Evolutionary conservation across 1,140 invertebrate genomes (phyloP).

Genomic region (Sminthurinus signatus): DNA sequence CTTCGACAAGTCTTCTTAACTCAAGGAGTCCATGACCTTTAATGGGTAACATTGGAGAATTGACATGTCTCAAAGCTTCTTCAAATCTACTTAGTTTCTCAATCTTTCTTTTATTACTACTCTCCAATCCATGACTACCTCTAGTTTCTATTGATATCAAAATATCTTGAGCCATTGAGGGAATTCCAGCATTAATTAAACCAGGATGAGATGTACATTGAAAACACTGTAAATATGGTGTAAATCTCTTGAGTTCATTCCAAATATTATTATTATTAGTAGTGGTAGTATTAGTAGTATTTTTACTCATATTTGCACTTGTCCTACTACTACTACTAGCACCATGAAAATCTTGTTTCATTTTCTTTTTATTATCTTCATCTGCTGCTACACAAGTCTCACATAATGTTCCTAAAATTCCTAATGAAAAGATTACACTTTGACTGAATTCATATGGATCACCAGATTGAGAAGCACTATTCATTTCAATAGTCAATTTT

Average conservation of each 20-base stretch:
- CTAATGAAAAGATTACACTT: constrained; percentile 14
- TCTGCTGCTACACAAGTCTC: too few species aligned
- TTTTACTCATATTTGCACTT: too few species aligned
- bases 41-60: constrained; percentile 67
- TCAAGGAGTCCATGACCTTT: constrained; percentile 69
- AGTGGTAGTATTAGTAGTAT: not conserved
- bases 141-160: constrained; percentile 27
- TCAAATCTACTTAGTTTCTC: constrained; percentile 48
- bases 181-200: constrained; percentile 6
- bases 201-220: not conserved
- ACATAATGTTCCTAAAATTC: constrained; percentile 20
- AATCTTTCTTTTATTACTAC: constrained; percentile 7
- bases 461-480: not conserved
- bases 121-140: constrained; percentile 1
- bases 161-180: constrained; percentile 28
- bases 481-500: constrained; percentile 13
- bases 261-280: not conserved
- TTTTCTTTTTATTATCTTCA: too few species aligned
- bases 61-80: constrained; percentile 59
- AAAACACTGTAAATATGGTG: constrained; percentile 19
- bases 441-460: constrained; percentile 21
- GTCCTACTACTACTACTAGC: too few species aligned
- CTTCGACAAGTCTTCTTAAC: constrained; percentile 63
- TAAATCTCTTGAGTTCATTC: constrained; percentile 17
- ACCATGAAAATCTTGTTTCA: too few species aligned